A percentile compares a stretch with the other conserved stretches of the same genome.
These are phyloP conservation scores for Dioctria linearis DNA, from an alignment of 2,888 invertebrate species.

Conservation along the genomic window DNA sequence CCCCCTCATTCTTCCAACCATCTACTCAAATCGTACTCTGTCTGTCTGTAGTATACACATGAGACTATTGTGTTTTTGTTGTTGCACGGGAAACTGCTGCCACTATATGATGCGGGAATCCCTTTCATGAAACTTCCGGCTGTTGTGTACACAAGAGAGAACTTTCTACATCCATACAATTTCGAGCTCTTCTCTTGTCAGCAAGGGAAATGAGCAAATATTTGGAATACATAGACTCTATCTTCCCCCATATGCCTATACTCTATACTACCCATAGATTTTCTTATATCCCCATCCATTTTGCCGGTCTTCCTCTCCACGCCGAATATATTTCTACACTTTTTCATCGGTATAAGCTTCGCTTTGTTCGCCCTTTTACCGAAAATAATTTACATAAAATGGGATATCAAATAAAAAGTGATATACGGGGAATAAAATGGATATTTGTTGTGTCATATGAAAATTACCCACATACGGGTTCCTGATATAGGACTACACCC, in stretches of 20 bases:
- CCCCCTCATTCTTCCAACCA: too few relatives aligned
- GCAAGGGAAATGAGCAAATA: slow-evolving; percentile 55
- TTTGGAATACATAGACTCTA: slow-evolving; percentile 44
- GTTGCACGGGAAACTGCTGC: background rate
- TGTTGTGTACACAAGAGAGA: slow-evolving; percentile 19
- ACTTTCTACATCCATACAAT: slow-evolving; percentile 5
- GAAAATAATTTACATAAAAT: slow-evolving; percentile 44
- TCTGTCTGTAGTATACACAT: too few relatives aligned
- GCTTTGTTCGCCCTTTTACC: slow-evolving; percentile 33
- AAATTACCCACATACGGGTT: slow-evolving; percentile 46
- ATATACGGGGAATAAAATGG: slow-evolving; percentile 53
- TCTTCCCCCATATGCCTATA: slow-evolving; percentile 11
- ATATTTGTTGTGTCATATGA: slow-evolving; percentile 50
- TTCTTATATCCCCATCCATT: background rate
- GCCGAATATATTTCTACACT: background rate
- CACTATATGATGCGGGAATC: background rate
- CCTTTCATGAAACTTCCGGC: slow-evolving; percentile 39
- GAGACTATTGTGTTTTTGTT: too few relatives aligned
- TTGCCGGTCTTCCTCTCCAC: background rate
- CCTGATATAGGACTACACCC: background rate
- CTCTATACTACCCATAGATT: background rate
- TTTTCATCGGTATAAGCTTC: slow-evolving; percentile 12
- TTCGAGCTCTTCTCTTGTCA: slow-evolving; percentile 51
- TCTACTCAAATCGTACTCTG: too few relatives aligned
- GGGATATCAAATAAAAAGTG: slow-evolving; percentile 53